These are phyloP conservation scores for Rhabdomys pumilio DNA, from an alignment of 2,797 vertebrate species.

Conservation along the genomic window DNA sequence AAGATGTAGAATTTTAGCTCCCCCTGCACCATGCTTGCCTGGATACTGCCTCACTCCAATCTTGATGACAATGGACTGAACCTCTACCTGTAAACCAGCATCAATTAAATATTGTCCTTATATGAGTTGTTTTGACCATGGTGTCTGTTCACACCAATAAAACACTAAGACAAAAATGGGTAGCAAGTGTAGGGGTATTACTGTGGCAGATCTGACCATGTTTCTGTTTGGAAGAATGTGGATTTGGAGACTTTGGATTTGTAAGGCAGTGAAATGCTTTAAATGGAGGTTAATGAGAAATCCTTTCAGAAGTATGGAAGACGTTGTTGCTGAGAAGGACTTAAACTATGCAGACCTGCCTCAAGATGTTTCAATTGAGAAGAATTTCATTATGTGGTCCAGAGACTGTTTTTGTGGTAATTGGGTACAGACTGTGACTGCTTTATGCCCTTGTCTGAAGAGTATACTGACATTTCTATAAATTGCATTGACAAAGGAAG, in stretches of 20 bases:
- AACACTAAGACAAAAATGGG: background rate
- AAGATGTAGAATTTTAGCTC: background rate
- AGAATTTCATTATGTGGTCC: background rate
- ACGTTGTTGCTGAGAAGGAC: background rate
- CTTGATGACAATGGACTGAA: background rate
- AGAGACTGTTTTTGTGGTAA: background rate
- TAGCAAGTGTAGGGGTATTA: background rate
- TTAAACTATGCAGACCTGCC: background rate
- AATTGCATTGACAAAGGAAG: background rate
- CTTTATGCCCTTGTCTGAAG: background rate
- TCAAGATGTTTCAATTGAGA: background rate
- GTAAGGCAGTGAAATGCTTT: background rate
- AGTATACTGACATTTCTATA: background rate
- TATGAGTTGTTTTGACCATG: background rate
- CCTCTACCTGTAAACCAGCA: background rate
- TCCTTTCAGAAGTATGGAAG: background rate
- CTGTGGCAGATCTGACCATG: background rate
- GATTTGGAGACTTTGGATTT: background rate
- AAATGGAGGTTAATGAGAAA: background rate
- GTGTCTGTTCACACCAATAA: background rate
- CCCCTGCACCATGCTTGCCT: background rate
- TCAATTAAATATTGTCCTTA: background rate
- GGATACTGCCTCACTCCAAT: background rate
- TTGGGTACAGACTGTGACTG: background rate
- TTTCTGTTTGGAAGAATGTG: background rate